These are phyloP conservation scores for Palythoa grandiflora DNA, from an alignment of 92 coral and sea anemone species.

Conservation along the genomic window DNA sequence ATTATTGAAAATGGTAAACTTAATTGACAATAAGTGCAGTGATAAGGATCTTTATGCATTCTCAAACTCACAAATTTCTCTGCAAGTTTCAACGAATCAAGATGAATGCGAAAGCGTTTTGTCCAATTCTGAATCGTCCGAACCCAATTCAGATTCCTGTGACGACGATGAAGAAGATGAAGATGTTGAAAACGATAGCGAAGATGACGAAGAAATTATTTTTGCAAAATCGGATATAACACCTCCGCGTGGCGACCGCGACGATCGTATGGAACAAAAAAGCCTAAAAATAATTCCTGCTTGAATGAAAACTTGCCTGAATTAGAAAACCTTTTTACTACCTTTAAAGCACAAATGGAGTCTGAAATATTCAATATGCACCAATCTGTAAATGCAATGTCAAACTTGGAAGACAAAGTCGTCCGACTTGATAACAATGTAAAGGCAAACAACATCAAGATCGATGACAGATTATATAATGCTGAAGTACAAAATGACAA, in stretches of 20 bases:
- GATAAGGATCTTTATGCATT: not conserved
- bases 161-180: slow-evolving; percentile 9
- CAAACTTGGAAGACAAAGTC: not conserved
- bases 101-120: slow-evolving; percentile 2
- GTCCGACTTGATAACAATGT: too few relatives aligned
- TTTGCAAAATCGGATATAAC: slow-evolving; percentile 15
- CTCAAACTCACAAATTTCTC: slow-evolving; percentile 15
- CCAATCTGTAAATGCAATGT: not conserved
- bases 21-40: not conserved
- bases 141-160: slow-evolving; percentile 37
- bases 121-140: slow-evolving; percentile 25
- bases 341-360: slow-evolving; percentile 29
- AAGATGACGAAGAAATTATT: not conserved
- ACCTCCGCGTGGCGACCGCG: slow-evolving; percentile 10
- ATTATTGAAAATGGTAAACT: slow-evolving; percentile 27
- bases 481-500: not conserved
- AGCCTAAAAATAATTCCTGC: not conserved
- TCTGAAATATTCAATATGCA: slow-evolving; percentile 23
- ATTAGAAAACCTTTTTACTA: slow-evolving; percentile 28
- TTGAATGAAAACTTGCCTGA: slow-evolving; percentile 2
- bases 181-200: not conserved
- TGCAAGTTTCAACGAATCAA: not conserved
- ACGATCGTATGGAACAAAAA: not conserved
- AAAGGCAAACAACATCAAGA: not conserved
- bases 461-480: not conserved